phyloP scores from a whole-genome alignment of 2,797 vertebrate species.

The Benthosema pterotum region DNA sequence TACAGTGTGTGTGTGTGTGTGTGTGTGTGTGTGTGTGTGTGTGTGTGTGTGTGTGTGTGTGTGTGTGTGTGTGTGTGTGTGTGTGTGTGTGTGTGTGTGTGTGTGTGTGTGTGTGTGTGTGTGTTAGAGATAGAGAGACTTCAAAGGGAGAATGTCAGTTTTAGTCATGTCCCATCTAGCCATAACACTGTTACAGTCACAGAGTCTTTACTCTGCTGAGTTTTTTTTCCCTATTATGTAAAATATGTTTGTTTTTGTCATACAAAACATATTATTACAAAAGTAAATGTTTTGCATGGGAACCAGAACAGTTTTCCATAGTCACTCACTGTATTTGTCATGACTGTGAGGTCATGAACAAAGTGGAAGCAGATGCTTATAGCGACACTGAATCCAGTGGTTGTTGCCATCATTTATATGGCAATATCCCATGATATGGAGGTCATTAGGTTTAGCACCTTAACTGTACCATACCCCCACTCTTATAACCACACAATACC shows the following conservation, averaged over 20 bases:
- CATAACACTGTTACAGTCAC: slow-evolving; percentile 58
- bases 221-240: slow-evolving; percentile 13
- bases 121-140: too few relatives aligned
- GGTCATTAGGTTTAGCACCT: slow-evolving; percentile 34
- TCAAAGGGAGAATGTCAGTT: too few relatives aligned
- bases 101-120: too few relatives aligned
- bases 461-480: slow-evolving; percentile 27
- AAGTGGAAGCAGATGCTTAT: slow-evolving; percentile 44
- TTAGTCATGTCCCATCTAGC: too few relatives aligned
- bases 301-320: slow-evolving; percentile 32
- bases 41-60: too few relatives aligned
- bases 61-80: too few relatives aligned
- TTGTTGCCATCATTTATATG: slow-evolving; percentile 43
- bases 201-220: slow-evolving; percentile 44
- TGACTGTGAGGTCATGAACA: slow-evolving; percentile 50
- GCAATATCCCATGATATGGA: slow-evolving; percentile 33
- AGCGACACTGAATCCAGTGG: slow-evolving; percentile 14
- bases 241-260: slow-evolving; percentile 12
- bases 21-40: too few relatives aligned
- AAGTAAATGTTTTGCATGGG: slow-evolving; percentile 19
- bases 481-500: neutral
- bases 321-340: slow-evolving; percentile 49
- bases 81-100: too few relatives aligned
- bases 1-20: too few relatives aligned
- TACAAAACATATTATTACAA: neutral